Evolutionary conservation across 2,113 vertebrate species (phyloP).

Genomic region (Regulus satrapa): DNA sequence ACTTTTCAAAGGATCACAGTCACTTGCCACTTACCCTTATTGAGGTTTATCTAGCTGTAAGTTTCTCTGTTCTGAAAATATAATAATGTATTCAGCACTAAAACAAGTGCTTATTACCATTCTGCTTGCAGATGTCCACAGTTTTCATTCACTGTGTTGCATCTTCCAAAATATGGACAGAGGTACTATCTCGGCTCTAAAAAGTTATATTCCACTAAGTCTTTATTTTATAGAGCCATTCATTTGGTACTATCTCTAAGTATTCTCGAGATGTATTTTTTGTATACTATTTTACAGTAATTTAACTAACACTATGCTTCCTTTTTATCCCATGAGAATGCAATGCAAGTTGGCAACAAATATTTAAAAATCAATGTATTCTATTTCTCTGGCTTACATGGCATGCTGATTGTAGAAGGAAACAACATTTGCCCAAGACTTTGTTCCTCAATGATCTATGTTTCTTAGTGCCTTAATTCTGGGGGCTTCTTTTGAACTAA

Average conservation of each 20-base stretch:
- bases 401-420: not conserved
- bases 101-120: not conserved
- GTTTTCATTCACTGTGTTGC: not conserved
- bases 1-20: not conserved
- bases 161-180: not conserved
- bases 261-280: not conserved
- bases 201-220: not conserved
- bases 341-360: not conserved
- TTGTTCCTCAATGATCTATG: not conserved
- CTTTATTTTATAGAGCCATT: not conserved
- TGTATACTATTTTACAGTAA: not conserved
- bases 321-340: not conserved
- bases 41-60: not conserved
- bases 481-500: not conserved
- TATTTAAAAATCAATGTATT: not conserved
- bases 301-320: not conserved
- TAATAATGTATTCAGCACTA: not conserved
- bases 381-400: not conserved
- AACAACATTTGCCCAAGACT: not conserved
- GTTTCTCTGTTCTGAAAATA: not conserved
- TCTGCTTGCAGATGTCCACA: not conserved
- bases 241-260: not conserved
- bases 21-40: not conserved
- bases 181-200: not conserved
- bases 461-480: not conserved